phyloP scores from a whole-genome alignment of 2,888 invertebrate genomes.

The Chloromyia formosa region DNA sequence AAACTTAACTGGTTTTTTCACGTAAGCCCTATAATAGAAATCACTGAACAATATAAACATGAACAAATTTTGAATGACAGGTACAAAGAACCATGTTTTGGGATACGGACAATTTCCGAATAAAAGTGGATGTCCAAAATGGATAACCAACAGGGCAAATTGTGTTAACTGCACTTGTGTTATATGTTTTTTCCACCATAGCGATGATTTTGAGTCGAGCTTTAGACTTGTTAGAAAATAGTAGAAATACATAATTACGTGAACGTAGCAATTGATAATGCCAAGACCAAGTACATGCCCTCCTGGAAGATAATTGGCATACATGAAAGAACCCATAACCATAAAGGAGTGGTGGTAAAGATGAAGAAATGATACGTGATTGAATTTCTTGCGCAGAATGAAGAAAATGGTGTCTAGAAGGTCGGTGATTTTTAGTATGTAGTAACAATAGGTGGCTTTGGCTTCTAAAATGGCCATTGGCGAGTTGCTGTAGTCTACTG shows the following conservation, averaged over 20 bases:
- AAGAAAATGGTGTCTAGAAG: slow-evolving; percentile 76
- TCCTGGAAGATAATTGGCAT: slow-evolving; percentile 69
- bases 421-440: slow-evolving; percentile 71
- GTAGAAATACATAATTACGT: slow-evolving; percentile 83
- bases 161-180: slow-evolving; percentile 85
- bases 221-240: slow-evolving; percentile 80
- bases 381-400: slow-evolving; percentile 73
- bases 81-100: slow-evolving; percentile 66
- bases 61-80: slow-evolving; percentile 72
- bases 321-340: slow-evolving; percentile 70
- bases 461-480: background rate
- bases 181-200: slow-evolving; percentile 87
- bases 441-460: slow-evolving; percentile 66
- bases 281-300: slow-evolving; percentile 74
- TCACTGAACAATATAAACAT: slow-evolving; percentile 74
- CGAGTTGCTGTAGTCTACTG: slow-evolving; percentile 32
- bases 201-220: slow-evolving; percentile 73
- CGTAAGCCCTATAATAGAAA: slow-evolving; percentile 73
- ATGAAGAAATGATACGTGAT: slow-evolving; percentile 75
- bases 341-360: slow-evolving; percentile 79
- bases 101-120: slow-evolving; percentile 70
- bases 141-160: slow-evolving; percentile 70
- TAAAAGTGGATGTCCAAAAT: slow-evolving; percentile 66
- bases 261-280: slow-evolving; percentile 77
- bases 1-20: slow-evolving; percentile 56